Base-by-base conservation (phyloP, 2,888 invertebrate genomes). In the Proisotoma minuta region DNA sequence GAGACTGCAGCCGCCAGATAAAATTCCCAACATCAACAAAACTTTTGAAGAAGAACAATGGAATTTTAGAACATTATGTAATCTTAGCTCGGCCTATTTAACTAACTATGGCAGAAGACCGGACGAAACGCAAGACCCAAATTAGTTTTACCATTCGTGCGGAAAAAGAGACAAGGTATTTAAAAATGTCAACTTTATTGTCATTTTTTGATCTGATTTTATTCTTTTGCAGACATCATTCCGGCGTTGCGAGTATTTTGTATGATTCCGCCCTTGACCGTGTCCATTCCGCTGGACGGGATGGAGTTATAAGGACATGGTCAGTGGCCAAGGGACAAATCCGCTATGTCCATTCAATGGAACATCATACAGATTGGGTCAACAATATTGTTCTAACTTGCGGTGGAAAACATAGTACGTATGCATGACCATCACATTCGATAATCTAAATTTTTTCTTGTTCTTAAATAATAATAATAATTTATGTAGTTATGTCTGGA, bases 341-440 rank as follows among this genome's bases (percentile, higher is more conserved):
- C 70, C 85, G 85, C 57, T 97, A 94, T 77, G 84, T 93, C 65
- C 91, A 94, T 77, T 94, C 96, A 28, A 94, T 99, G 95, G 98
- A 99, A 78, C 98, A 99, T 79, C 99, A 99, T 78, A 98, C 97
- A 2, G 99, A 99, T 79, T 99, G 99, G 99, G 97, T 99, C 53
- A 99, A 99, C 79, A 99, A 99, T 80, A 94, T 99, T 77, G 91
- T 98, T 40, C 82, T 99, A 27, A 99, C 98, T 78, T 97, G 97
- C 79, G 91, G 91, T 70, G 98, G 98, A 39, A 88, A 92, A 78
- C 95, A 97, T 79, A 84, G 91, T 91, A 24, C 39, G 60, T 51
- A 4, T 4, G 20, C 3, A 2, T 3, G 22, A 28, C 18, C 39
- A 18, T 34, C 5, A 20, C 12, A 18, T 22, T 24, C 8, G 4